Percentiles rank a stretch among this genome's conserved stretches.
phyloP scores from a whole-genome alignment of 2,888 invertebrate species.

The Lapara coniferarum region DNA sequence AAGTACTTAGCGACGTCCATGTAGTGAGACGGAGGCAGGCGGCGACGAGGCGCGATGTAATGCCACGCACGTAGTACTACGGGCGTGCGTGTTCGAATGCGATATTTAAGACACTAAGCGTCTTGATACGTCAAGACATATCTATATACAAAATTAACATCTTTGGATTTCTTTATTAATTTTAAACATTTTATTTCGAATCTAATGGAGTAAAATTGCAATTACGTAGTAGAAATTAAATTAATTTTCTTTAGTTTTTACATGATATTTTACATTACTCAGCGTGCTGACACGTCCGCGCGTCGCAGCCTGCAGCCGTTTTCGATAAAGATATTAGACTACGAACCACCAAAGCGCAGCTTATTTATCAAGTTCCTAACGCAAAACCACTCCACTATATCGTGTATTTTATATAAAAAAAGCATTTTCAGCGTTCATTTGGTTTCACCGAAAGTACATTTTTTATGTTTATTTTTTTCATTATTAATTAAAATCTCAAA shows the following conservation, averaged over 20 bases:
- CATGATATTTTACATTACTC: too few species aligned
- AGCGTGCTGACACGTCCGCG: neutral
- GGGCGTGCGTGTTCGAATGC: neutral
- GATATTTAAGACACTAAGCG: too few species aligned
- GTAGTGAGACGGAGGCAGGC: conserved; percentile 16
- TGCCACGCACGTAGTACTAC: neutral
- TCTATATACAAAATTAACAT: too few species aligned
- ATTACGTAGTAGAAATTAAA: too few species aligned
- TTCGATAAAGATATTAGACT: conserved; percentile 10
- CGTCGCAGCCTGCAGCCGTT: conserved; percentile 10
- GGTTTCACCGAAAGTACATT: neutral
- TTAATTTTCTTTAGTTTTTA: neutral
- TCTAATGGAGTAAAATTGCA: too few species aligned
- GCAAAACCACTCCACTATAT: conserved; percentile 13
- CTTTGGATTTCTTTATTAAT: too few species aligned
- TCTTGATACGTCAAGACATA: too few species aligned
- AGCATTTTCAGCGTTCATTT: neutral
- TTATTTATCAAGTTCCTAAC: conserved; percentile 24
- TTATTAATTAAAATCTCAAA: too few species aligned
- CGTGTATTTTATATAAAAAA: neutral
- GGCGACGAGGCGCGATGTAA: neutral
- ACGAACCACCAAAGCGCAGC: conserved; percentile 23
- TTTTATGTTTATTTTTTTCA: neutral
- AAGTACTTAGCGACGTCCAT: conserved; percentile 35
- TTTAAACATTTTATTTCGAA: too few species aligned